Evolutionary conservation across 2,113 vertebrate species (phyloP).

Genomic region (Malurus melanocephalus): DNA sequence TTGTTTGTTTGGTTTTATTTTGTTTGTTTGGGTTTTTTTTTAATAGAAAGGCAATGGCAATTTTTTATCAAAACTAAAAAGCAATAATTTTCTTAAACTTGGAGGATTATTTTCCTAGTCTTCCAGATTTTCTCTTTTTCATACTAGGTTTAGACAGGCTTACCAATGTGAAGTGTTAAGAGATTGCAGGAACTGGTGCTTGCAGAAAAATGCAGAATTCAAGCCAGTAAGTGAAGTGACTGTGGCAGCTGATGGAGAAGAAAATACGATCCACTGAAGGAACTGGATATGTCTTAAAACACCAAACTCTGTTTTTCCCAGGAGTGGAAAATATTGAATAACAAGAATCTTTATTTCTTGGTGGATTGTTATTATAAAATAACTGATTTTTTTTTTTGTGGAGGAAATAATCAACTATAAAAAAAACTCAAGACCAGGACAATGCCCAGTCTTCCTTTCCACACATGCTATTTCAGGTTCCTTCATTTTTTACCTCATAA

Average conservation of each 20-base stretch:
- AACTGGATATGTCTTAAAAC: neutral
- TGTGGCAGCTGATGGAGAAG: neutral
- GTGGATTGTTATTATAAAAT: neutral
- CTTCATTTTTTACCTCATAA: neutral
- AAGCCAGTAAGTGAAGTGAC: neutral
- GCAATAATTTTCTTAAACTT: neutral
- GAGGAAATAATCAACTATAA: neutral
- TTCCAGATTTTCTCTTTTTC: neutral
- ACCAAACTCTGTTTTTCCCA: neutral
- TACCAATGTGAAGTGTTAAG: neutral
- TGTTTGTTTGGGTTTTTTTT: neutral
- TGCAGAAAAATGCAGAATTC: neutral
- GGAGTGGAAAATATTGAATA: neutral
- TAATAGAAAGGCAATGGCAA: neutral
- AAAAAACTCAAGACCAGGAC: neutral
- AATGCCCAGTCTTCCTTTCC: neutral
- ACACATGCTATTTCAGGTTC: fast-evolving
- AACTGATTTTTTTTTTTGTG: neutral
- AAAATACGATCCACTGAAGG: neutral
- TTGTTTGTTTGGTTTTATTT: fast-evolving
- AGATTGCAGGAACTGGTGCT: neutral
- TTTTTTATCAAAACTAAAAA: neutral
- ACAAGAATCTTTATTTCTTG: neutral
- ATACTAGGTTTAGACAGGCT: neutral
- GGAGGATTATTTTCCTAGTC: neutral